phyloP scores from a whole-genome alignment of 2,888 invertebrate genomes.

The Strigamia transsilvanica region DNA sequence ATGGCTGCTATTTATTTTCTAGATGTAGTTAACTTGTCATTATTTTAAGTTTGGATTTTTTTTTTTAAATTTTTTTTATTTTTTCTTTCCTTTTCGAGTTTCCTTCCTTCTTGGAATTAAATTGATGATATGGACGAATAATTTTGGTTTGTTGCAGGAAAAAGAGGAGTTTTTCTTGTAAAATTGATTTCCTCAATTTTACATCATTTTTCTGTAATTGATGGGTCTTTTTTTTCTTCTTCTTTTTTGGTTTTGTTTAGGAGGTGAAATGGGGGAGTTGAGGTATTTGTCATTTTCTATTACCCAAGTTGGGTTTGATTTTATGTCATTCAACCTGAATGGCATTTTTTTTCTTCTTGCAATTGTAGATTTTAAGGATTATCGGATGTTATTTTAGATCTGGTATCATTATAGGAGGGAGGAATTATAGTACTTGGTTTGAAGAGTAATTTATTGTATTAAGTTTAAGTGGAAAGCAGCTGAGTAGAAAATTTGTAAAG shows the following conservation, averaged over 20 bases:
- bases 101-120: slow-evolving; percentile 34
- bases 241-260: not conserved
- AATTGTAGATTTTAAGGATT: slow-evolving; percentile 11
- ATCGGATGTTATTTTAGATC: slow-evolving; percentile 2
- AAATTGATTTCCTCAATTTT: not conserved
- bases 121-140: slow-evolving; percentile 38
- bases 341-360: not conserved
- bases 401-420: not conserved
- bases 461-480: not conserved
- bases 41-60: slow-evolving; percentile 20
- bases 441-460: slow-evolving; percentile 16
- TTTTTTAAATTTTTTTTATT: not conserved
- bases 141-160: slow-evolving; percentile 31
- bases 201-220: slow-evolving; percentile 1
- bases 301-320: not conserved
- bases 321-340: not conserved
- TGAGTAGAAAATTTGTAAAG: slow-evolving; percentile 33
- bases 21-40: slow-evolving; percentile 40
- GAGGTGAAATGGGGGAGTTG: not conserved
- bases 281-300: not conserved
- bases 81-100: slow-evolving; percentile 20
- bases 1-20: slow-evolving; percentile 43
- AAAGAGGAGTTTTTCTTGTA: slow-evolving; percentile 6
- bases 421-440: not conserved
- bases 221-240: not conserved